Conservation (phyloP, 2,113 vertebrate genomes). For the Capricornis sumatraensis region DNA sequence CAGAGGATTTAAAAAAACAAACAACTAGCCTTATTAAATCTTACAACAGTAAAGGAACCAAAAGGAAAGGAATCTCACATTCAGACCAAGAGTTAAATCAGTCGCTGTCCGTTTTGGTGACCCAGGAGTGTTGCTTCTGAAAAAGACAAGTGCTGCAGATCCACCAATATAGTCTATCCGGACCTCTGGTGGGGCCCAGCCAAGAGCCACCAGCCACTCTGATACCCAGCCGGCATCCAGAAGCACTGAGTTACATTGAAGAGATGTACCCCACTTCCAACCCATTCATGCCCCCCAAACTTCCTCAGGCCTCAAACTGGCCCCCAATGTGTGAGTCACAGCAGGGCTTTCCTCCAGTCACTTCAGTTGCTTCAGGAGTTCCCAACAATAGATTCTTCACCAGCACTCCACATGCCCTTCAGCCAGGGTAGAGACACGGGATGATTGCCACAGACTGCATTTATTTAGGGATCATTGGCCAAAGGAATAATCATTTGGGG, state of each 20-base stretch:
- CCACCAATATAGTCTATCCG: not conserved
- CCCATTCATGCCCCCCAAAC: not conserved
- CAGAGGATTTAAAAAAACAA: not conserved
- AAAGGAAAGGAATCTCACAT: not conserved
- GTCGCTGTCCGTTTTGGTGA: not conserved
- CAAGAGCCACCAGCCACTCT: not conserved
- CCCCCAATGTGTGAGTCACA: too few relatives aligned
- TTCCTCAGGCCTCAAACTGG: not conserved
- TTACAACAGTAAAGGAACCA: not conserved
- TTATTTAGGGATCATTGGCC: conserved; percentile 41
- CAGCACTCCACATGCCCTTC: not conserved
- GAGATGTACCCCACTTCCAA: not conserved
- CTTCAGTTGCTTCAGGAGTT: not conserved
- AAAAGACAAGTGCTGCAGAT: not conserved
- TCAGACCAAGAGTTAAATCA: not conserved
- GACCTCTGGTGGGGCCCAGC: not conserved
- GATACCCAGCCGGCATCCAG: not conserved
- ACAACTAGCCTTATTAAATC: not conserved
- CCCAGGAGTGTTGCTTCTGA: not conserved
- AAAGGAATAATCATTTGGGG: not conserved
- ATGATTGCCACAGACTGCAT: not conserved
- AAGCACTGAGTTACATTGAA: too few relatives aligned
- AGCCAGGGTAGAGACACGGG: not conserved
- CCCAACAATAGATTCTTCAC: not conserved
- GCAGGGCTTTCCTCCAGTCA: not conserved